These are phyloP conservation scores for Myrmecophaga tridactyla DNA, from an alignment of 2,113 vertebrate species.

Conservation along the genomic window DNA sequence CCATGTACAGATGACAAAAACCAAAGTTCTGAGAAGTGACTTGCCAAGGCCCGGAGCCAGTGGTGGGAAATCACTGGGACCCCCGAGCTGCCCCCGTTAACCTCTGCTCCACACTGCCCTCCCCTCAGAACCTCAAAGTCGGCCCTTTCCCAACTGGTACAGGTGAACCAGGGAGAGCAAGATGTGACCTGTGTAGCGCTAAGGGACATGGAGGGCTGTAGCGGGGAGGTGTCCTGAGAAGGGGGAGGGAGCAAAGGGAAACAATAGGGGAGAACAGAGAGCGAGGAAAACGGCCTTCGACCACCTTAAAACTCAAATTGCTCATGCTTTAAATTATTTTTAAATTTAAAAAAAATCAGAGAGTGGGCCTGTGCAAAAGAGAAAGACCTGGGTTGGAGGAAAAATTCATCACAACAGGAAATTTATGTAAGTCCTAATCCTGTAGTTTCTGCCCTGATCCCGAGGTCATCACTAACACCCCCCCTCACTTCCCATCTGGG, in stretches of 20 bases:
- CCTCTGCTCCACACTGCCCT: not conserved
- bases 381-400: not conserved
- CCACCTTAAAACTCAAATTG: not conserved
- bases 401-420: not conserved
- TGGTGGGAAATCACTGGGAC: not conserved
- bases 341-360: not conserved
- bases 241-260: not conserved
- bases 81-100: not conserved
- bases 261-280: not conserved
- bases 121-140: not conserved
- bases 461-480: accelerated
- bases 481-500: accelerated
- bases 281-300: not conserved
- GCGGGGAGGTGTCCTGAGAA: accelerated
- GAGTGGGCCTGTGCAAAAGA: not conserved
- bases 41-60: not conserved
- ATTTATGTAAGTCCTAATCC: not conserved
- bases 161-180: not conserved
- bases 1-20: not conserved
- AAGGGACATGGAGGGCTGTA: not conserved
- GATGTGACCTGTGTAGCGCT: not conserved
- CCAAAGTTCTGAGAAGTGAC: not conserved
- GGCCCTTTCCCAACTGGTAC: not conserved
- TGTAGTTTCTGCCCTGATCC: not conserved
- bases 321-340: not conserved